Percentiles rank a stretch among this genome's conserved stretches.
These are phyloP conservation scores for Druceiella hillmani DNA, from an alignment of 2,888 invertebrate species.

Conservation along the genomic window DNA sequence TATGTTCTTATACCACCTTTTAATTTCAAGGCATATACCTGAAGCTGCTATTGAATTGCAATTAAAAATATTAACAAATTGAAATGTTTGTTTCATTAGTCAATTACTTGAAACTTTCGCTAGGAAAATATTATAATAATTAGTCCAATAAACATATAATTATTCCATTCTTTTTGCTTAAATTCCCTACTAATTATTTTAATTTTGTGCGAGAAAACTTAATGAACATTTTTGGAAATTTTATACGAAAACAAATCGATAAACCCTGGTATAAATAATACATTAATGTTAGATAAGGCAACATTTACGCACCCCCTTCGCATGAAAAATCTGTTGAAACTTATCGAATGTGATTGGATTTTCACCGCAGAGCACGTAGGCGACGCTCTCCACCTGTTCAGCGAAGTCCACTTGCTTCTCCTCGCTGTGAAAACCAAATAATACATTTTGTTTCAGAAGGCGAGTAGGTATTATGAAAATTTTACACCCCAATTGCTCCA, in stretches of 20 bases:
- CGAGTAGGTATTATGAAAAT: not conserved
- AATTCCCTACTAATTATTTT: too few species aligned
- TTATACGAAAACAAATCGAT: slow-evolving; percentile 1
- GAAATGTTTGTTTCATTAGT: too few species aligned
- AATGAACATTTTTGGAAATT: too few species aligned
- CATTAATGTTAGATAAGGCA: too few species aligned
- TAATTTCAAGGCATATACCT: too few species aligned
- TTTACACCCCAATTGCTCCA: not conserved
- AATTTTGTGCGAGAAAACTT: too few species aligned
- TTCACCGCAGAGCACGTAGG: slow-evolving; percentile 78
- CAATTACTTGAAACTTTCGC: too few species aligned
- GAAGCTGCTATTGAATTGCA: not conserved
- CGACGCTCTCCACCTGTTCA: slow-evolving; percentile 81
- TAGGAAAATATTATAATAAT: too few species aligned
- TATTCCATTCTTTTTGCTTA: too few species aligned
- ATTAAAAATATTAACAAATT: too few species aligned
- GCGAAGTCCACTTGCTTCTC: slow-evolving; percentile 82
- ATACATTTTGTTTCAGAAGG: slow-evolving; percentile 7
- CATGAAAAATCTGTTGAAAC: slow-evolving; percentile 72
- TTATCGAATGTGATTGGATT: slow-evolving; percentile 64
- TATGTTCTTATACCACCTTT: too few species aligned
- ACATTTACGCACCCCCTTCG: slow-evolving; percentile 72
- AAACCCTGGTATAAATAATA: not conserved
- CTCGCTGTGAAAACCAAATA: slow-evolving; percentile 63
- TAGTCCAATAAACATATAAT: too few species aligned